Evolutionary conservation across 1,140 invertebrate genomes (phyloP).

Genomic region (Nasonia longicornis): DNA sequence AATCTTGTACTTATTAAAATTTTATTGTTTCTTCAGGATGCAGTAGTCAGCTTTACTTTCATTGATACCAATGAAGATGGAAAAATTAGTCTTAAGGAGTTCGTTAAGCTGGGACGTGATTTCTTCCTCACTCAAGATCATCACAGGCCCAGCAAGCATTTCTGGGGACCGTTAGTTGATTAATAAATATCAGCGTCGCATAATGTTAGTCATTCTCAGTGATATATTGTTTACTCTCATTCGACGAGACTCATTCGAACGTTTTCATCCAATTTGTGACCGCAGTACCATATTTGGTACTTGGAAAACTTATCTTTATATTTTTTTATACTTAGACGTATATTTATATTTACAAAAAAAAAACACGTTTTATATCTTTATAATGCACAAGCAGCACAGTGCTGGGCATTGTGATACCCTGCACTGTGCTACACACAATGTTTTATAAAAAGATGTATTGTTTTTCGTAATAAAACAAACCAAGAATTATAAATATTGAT

Average conservation of each 20-base stretch:
- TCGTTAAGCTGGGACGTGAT: conserved; percentile 81
- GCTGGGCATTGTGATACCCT: conserved; percentile 21
- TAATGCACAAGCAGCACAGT: conserved; percentile 4
- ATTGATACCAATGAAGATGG: conserved; percentile 85
- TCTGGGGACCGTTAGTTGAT: conserved; percentile 82
- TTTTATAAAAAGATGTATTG: conserved; percentile 34
- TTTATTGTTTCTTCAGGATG: conserved; percentile 67
- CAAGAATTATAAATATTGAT: conserved; percentile 1
- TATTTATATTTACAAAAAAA: conserved; percentile 44
- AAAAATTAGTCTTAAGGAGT: conserved; percentile 80
- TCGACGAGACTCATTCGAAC: not conserved
- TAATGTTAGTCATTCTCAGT: conserved; percentile 33
- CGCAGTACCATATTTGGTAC: conserved; percentile 16
- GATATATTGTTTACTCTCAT: conserved; percentile 42
- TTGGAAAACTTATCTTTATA: conserved; percentile 40
- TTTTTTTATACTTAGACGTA: conserved; percentile 46
- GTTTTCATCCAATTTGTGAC: conserved; percentile 31
- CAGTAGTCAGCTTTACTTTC: conserved; percentile 79
- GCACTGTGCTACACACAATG: conserved; percentile 11
- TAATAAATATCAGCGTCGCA: conserved; percentile 48
- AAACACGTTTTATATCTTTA: conserved; percentile 37
- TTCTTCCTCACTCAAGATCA: conserved; percentile 84
- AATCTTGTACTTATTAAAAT: conserved; percentile 17
- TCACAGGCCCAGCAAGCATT: conserved; percentile 81
- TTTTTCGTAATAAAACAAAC: conserved; percentile 47